Evolutionary conservation across 2,113 vertebrate species (phyloP).

Genomic region (Mustela nigripes): DNA sequence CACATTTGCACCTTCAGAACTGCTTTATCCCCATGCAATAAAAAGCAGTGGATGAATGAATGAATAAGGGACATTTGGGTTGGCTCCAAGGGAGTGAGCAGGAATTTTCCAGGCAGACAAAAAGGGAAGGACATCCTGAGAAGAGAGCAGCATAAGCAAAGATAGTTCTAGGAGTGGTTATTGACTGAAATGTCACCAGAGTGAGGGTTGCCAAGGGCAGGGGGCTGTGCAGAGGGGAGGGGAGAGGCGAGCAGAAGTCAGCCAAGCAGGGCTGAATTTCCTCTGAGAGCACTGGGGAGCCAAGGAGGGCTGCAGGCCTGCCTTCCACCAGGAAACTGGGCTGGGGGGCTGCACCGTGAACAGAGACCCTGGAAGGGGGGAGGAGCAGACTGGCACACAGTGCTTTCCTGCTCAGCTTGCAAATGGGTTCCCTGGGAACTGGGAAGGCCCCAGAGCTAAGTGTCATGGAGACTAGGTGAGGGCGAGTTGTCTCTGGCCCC

Average conservation of each 20-base stretch:
- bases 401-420: background rate
- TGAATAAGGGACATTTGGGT: background rate
- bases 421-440: background rate
- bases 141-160: background rate
- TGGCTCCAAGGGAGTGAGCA: background rate
- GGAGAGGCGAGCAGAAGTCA: background rate
- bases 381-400: background rate
- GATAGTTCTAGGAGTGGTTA: background rate
- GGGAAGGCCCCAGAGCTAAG: background rate
- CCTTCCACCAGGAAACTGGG: background rate
- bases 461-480: fast-evolving
- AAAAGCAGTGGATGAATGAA: background rate
- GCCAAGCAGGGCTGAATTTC: background rate
- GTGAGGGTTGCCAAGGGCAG: background rate
- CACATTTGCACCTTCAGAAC: background rate
- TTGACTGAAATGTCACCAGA: background rate
- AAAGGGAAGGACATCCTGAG: background rate
- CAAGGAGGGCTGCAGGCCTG: background rate
- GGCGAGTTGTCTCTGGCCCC: background rate
- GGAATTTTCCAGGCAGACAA: background rate
- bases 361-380: background rate
- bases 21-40: background rate
- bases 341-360: too few relatives aligned
- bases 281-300: background rate
- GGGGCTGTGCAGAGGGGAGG: background rate